These are phyloP conservation scores for Peromyscus nudipes DNA, from an alignment of 2,797 vertebrate genomes.

Conservation along the genomic window DNA sequence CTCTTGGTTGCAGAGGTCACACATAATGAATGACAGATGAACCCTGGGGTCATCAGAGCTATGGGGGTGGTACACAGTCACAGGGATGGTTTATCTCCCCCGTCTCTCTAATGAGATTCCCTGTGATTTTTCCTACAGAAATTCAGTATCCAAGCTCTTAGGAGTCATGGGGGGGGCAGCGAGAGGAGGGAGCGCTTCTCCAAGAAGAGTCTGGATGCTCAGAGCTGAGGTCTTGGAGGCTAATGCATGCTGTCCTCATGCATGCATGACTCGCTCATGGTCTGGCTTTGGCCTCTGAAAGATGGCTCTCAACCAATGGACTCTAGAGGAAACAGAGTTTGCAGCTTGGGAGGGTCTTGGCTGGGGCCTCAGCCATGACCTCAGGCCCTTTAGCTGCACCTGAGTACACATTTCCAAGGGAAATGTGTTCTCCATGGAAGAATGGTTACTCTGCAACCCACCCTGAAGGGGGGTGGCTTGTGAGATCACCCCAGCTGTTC, in stretches of 20 bases:
- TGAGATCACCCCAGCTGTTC: conserved; percentile 83
- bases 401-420: conserved; percentile 86
- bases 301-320: conserved; percentile 86
- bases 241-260: conserved; percentile 86
- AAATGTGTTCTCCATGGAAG: conserved; percentile 77
- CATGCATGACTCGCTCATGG: conserved; percentile 81
- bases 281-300: conserved; percentile 87
- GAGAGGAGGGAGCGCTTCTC: not conserved
- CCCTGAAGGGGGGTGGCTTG: conserved; percentile 34
- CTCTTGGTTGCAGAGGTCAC: not conserved
- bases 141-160: conserved; percentile 10
- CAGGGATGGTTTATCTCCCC: not conserved
- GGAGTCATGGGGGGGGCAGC: not conserved
- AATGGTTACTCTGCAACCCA: conserved; percentile 65
- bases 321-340: conserved; percentile 85
- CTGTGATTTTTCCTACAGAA: conserved; percentile 15
- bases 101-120: conserved; percentile 75
- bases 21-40: not conserved
- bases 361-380: conserved; percentile 85
- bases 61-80: not conserved
- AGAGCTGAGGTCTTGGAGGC: conserved; percentile 78
- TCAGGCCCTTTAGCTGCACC: conserved; percentile 86
- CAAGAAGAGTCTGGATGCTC: conserved; percentile 44
- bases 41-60: not conserved
- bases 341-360: conserved; percentile 86